phyloP scores from a whole-genome alignment of 2,888 invertebrate species.

The Drosophila ezoana region DNA sequence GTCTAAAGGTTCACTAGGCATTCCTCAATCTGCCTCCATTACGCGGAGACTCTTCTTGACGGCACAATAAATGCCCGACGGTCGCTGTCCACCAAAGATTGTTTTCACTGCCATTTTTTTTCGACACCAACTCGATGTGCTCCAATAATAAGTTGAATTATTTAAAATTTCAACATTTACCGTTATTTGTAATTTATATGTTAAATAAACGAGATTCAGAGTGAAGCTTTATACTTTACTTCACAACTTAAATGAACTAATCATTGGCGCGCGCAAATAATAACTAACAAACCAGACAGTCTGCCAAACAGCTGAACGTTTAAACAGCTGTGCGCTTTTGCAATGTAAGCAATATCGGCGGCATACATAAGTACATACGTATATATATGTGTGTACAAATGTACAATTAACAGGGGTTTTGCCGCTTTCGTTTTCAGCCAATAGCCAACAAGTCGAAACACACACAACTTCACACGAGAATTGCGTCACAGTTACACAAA shows the following conservation, averaged over 20 bases:
- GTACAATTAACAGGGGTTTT: slow-evolving; percentile 47
- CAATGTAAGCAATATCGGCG: slow-evolving; percentile 10
- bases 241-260: slow-evolving; percentile 48
- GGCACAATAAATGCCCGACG: no score
- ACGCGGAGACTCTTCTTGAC: no score
- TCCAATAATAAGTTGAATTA: slow-evolving; percentile 43
- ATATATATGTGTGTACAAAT: slow-evolving; percentile 5
- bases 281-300: slow-evolving; percentile 45
- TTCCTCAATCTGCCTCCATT: no score
- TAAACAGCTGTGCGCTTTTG: slow-evolving; percentile 42
- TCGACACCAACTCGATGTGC: slow-evolving; percentile 28
- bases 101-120: no score
- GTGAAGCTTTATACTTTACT: slow-evolving; percentile 13
- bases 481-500: slow-evolving; percentile 74
- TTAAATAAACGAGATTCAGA: slow-evolving; percentile 11
- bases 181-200: slow-evolving; percentile 19
- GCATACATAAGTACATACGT: slow-evolving; percentile 4
- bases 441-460: slow-evolving; percentile 62
- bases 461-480: slow-evolving; percentile 57
- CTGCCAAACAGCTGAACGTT: slow-evolving; percentile 18
- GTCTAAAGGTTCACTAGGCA: no score
- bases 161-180: slow-evolving; percentile 33
- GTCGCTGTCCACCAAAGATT: no score
- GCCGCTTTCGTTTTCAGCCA: slow-evolving; percentile 65
- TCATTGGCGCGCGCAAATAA: slow-evolving; percentile 57